phyloP scores from a whole-genome alignment of 2,888 invertebrate species.

The Rhingia campestris region DNA sequence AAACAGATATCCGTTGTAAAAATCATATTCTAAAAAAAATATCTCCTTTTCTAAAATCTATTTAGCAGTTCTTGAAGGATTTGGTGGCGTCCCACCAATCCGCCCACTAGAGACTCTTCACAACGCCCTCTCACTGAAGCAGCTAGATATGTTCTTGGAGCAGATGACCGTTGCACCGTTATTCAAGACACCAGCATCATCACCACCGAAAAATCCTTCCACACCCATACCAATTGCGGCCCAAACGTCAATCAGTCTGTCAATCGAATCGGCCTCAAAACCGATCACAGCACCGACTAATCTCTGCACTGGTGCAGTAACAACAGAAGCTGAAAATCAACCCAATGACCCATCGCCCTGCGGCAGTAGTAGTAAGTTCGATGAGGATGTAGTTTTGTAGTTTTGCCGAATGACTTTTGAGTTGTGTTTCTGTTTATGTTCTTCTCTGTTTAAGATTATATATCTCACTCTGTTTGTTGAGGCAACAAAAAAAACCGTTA shows the following conservation, averaged over 20 bases:
- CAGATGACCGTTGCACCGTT: conserved; percentile 91
- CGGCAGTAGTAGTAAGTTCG: conserved; percentile 64
- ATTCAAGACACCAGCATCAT: conserved; percentile 88
- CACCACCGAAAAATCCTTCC: conserved; percentile 87
- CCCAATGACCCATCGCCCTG: conserved; percentile 58
- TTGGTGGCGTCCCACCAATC: conserved; percentile 96
- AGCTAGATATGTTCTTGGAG: conserved; percentile 94
- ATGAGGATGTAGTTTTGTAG: conserved; percentile 43
- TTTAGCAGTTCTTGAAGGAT: conserved; percentile 89
- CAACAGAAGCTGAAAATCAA: conserved; percentile 6
- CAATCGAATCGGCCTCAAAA: conserved; percentile 40
- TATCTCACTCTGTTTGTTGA: background rate
- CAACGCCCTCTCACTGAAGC: conserved; percentile 96
- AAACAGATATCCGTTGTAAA: too few species aligned
- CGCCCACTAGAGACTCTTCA: conserved; percentile 98
- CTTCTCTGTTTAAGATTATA: conserved; percentile 22
- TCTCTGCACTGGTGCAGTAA: conserved; percentile 7
- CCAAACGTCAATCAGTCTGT: conserved; percentile 48
- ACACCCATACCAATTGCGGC: conserved; percentile 81
- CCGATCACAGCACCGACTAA: conserved; percentile 66
- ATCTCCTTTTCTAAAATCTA: conserved; percentile 69
- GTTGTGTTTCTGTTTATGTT: background rate
- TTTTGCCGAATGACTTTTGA: conserved; percentile 24
- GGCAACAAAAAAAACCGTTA: background rate
- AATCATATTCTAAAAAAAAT: conserved; percentile 39